These are phyloP conservation scores for Neodiprion lecontei DNA, from an alignment of 1,140 invertebrate species.

Conservation along the genomic window DNA sequence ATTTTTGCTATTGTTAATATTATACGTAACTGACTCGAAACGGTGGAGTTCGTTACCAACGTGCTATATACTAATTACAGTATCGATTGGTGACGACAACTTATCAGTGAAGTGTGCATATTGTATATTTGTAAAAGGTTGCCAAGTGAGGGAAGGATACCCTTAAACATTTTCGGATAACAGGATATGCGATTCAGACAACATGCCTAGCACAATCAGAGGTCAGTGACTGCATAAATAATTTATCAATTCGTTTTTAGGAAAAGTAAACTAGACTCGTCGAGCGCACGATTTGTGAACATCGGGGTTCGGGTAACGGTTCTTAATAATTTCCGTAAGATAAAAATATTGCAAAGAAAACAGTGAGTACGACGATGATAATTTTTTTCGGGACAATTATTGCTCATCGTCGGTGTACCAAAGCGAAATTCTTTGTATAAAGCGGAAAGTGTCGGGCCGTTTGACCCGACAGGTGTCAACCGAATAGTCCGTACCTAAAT, in stretches of 20 bases:
- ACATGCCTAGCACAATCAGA: conserved; percentile 65
- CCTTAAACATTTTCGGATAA: conserved; percentile 41
- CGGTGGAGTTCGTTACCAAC: background rate
- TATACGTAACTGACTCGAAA: background rate
- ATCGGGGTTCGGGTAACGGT: conserved; percentile 39
- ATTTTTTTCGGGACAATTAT: too few relatives aligned
- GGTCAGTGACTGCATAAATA: conserved; percentile 55
- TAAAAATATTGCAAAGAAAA: too few relatives aligned
- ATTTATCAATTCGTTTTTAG: too few relatives aligned
- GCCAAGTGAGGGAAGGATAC: conserved; percentile 14
- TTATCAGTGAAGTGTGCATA: conserved; percentile 30
- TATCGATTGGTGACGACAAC: conserved; percentile 2
- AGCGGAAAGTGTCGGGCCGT: too few relatives aligned
- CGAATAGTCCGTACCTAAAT: too few relatives aligned
- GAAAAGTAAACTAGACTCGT: too few relatives aligned
- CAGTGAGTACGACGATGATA: too few relatives aligned
- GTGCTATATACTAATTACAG: background rate
- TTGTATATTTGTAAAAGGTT: background rate
- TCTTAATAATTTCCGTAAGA: too few relatives aligned
- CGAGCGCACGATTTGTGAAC: background rate
- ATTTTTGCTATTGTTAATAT: conserved; percentile 4
- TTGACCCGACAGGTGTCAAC: too few relatives aligned
- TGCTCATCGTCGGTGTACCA: too few relatives aligned
- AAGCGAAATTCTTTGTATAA: too few relatives aligned
- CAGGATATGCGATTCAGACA: conserved; percentile 57